Evolutionary conservation across 92 coral and sea anemone genomes (phyloP).

Genomic region (Hydrozoanthus gracilis): DNA sequence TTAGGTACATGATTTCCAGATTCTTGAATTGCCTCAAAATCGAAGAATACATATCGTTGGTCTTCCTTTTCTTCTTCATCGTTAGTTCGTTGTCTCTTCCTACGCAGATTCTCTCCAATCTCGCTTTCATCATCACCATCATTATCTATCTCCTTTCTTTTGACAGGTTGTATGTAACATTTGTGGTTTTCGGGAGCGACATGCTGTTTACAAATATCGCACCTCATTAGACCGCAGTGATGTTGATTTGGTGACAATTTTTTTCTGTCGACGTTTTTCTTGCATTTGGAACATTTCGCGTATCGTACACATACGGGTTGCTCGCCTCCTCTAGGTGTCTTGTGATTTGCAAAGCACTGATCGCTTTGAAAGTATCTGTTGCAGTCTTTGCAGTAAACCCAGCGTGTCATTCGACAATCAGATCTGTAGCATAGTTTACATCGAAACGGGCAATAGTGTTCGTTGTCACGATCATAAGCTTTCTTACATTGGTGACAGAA

Average conservation of each 20-base stretch:
- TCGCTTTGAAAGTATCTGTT: constrained; percentile 47
- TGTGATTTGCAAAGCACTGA: constrained; percentile 44
- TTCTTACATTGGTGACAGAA: constrained; percentile 60
- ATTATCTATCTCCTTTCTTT: constrained; percentile 3
- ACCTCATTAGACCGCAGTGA: constrained; percentile 46
- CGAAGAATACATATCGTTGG: constrained; percentile 42
- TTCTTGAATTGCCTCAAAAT: constrained; percentile 63
- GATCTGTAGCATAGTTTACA: constrained; percentile 35
- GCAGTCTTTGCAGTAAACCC: constrained; percentile 50
- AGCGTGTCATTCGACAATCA: constrained; percentile 19
- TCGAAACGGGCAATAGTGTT: constrained; percentile 44
- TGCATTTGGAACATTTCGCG: constrained; percentile 42
- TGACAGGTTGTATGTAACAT: constrained; percentile 47
- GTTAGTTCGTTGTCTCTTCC: background rate
- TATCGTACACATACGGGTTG: constrained; percentile 31
- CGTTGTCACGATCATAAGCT: constrained; percentile 53
- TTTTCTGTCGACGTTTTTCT: constrained; percentile 26
- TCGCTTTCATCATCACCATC: constrained; percentile 26
- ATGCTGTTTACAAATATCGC: constrained; percentile 34
- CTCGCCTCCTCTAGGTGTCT: constrained; percentile 1
- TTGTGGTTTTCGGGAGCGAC: constrained; percentile 28
- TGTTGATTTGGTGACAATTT: constrained; percentile 23
- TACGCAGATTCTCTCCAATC: background rate
- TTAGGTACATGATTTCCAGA: constrained; percentile 60
- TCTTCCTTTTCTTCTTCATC: background rate